A percentile compares a stretch with the other conserved stretches of the same genome.
Evolutionary conservation across 2,888 invertebrate species (phyloP).

Genomic region (Meta bourneti): DNA sequence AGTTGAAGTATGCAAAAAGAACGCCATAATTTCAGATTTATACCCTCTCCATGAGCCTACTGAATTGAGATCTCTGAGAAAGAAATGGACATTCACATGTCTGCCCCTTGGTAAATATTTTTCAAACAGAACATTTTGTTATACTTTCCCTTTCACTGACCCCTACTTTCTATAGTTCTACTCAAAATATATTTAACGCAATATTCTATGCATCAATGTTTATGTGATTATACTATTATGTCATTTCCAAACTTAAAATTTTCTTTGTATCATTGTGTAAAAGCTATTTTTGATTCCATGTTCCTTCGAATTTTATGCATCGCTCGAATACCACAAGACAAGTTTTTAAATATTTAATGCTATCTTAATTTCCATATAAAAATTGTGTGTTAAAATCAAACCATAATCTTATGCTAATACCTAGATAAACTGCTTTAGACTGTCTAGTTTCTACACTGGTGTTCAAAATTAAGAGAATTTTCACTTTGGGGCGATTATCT

Average conservation of each 20-base stretch:
- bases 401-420: too few relatives aligned
- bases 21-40: conserved; percentile 83
- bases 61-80: conserved; percentile 90
- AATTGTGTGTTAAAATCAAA: too few relatives aligned
- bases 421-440: too few relatives aligned
- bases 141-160: neutral
- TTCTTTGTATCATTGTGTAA: neutral
- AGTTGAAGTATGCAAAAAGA: conserved; percentile 72
- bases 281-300: too few relatives aligned
- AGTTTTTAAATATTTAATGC: too few relatives aligned
- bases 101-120: conserved; percentile 52
- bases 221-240: neutral
- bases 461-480: too few relatives aligned
- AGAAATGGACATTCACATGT: conserved; percentile 49
- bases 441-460: too few relatives aligned
- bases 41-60: conserved; percentile 94
- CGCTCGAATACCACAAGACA: too few relatives aligned
- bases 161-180: neutral
- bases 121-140: too few relatives aligned
- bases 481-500: too few relatives aligned
- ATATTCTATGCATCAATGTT: neutral
- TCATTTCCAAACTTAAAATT: neutral
- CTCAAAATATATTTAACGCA: neutral
- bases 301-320: too few relatives aligned
- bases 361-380: too few relatives aligned